These are phyloP conservation scores for Andrena cerasifolii DNA, from an alignment of 1,140 invertebrate species.

Conservation along the genomic window DNA sequence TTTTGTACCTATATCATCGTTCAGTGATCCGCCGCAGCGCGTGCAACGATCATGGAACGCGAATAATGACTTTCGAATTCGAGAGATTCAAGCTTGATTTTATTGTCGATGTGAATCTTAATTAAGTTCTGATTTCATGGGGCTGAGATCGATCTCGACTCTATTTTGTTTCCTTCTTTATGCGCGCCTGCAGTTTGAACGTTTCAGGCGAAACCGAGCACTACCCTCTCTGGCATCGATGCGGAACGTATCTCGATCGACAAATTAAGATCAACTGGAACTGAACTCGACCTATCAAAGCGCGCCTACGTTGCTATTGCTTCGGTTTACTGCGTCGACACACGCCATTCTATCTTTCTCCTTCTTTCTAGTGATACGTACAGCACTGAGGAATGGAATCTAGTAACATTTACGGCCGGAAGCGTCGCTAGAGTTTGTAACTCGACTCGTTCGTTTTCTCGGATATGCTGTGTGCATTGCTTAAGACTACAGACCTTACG, in stretches of 20 bases:
- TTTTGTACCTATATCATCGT: constrained; percentile 48
- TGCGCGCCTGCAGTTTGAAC: neutral
- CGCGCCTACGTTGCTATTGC: constrained; percentile 48
- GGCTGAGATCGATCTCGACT: neutral
- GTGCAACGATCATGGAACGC: constrained; percentile 59
- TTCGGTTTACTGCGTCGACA: constrained; percentile 40
- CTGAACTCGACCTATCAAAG: constrained; percentile 28
- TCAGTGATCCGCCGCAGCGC: constrained; percentile 65
- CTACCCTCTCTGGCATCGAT: neutral
- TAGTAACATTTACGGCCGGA: constrained; percentile 66
- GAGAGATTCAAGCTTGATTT: constrained; percentile 1
- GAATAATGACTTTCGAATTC: constrained; percentile 35
- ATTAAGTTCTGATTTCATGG: constrained; percentile 13
- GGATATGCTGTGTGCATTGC: constrained; percentile 71
- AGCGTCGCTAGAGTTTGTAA: constrained; percentile 62
- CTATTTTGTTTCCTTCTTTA: neutral
- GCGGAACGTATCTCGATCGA: constrained; percentile 2
- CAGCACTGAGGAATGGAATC: constrained; percentile 47
- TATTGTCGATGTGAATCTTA: neutral
- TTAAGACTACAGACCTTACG: constrained; percentile 64
- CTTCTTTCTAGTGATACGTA: constrained; percentile 16
- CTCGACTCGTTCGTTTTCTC: constrained; percentile 56
- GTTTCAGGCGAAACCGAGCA: neutral
- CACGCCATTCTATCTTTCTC: neutral
- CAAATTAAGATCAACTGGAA: constrained; percentile 8